Conservation (phyloP, 2,797 vertebrate species). For the Psittacula echo region DNA sequence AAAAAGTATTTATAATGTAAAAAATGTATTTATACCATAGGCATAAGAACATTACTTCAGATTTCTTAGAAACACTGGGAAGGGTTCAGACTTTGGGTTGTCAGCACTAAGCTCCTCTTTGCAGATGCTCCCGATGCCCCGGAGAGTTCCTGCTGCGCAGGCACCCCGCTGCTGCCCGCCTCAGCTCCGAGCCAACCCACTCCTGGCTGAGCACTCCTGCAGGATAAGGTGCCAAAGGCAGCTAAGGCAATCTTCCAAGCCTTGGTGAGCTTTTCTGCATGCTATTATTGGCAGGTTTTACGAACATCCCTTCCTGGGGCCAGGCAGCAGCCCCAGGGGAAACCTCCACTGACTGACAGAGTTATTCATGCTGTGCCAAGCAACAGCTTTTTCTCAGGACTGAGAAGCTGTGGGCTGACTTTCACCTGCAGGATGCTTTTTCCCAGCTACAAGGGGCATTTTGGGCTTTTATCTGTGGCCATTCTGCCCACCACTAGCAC, state of each 20-base stretch:
- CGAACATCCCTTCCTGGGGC: background rate
- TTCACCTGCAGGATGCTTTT: background rate
- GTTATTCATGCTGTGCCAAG: background rate
- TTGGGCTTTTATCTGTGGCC: background rate
- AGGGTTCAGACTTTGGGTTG: background rate
- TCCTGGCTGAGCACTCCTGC: background rate
- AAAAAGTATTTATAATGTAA: constrained; percentile 14
- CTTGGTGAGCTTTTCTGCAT: background rate
- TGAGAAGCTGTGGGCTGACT: background rate
- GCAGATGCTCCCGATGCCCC: background rate
- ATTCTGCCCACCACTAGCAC: fast-evolving
- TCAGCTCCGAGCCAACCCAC: fast-evolving
- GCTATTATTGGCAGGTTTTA: background rate
- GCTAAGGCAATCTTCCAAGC: background rate
- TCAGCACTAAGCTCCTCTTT: background rate
- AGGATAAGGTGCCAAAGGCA: background rate
- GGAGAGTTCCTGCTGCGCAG: background rate
- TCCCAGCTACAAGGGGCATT: background rate
- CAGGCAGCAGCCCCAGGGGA: background rate
- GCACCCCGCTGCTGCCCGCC: fast-evolving
- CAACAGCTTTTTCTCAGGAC: background rate
- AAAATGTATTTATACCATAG: constrained; percentile 34
- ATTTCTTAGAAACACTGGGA: background rate
- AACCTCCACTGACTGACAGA: background rate
- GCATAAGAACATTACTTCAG: background rate